Conservation (phyloP, 2,797 vertebrate species). For the Sebastes flavidus region DNA sequence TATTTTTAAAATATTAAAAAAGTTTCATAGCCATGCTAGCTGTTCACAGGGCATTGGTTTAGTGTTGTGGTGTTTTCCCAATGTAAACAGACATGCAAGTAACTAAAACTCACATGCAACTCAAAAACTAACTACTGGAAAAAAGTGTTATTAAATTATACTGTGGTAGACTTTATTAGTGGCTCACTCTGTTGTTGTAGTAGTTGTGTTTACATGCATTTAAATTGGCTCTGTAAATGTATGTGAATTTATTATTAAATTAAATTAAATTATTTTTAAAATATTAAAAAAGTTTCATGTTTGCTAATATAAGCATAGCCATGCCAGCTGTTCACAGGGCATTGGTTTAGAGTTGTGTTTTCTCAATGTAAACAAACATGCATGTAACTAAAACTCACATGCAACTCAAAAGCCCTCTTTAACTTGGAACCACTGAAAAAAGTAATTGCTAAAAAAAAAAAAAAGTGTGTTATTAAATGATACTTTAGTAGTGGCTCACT, state of each 20-base stretch:
- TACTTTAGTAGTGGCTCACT: neutral
- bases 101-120: no score
- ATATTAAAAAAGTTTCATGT: neutral
- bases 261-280: no score
- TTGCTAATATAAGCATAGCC: slow-evolving; percentile 41
- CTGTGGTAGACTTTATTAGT: neutral
- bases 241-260: no score
- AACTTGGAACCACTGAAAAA: rapidly evolving
- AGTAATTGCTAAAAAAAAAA: neutral
- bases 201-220: neutral
- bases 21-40: no score
- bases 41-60: no score
- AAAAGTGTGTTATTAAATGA: neutral
- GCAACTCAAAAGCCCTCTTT: neutral
- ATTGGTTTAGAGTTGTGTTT: slow-evolving; percentile 43
- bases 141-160: neutral
- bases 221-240: no score
- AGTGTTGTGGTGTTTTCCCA: no score
- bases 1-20: no score
- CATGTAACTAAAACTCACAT: neutral
- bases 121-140: no score
- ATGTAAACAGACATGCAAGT: no score
- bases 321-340: slow-evolving; percentile 18
- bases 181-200: neutral
- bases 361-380: slow-evolving; percentile 36